Conservation (phyloP, 2,113 vertebrate species). For the Clarias magur region DNA sequence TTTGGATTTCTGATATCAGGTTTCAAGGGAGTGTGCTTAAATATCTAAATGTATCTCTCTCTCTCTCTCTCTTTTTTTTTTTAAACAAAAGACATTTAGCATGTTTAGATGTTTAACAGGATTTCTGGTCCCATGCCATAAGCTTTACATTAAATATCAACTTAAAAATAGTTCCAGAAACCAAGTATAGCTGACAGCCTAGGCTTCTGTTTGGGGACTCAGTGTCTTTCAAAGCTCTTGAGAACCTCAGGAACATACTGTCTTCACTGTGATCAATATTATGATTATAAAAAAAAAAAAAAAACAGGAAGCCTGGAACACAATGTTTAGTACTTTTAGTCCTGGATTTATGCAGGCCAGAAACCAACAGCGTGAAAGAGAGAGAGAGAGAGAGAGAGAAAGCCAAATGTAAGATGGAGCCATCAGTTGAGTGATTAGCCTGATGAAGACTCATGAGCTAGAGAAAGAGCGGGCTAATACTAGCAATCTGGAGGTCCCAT, state of each 20-base stretch:
- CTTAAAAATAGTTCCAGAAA: conserved; percentile 32
- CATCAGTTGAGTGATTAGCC: conserved; percentile 71
- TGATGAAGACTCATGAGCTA: conserved; percentile 74
- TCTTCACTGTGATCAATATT: background rate
- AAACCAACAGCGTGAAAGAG: background rate
- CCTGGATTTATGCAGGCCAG: background rate
- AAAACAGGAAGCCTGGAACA: background rate
- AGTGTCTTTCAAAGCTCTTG: conserved; percentile 8
- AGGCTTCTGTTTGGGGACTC: conserved; percentile 38
- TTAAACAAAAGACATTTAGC: background rate
- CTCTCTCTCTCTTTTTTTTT: too few species aligned
- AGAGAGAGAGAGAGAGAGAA: background rate
- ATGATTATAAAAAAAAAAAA: background rate
- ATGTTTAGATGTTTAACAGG: background rate
- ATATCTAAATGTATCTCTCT: too few species aligned
- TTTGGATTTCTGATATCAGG: background rate
- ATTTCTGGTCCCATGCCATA: background rate
- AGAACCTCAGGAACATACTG: conserved; percentile 23
- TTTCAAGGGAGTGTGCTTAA: background rate
- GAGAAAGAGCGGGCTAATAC: conserved; percentile 72
- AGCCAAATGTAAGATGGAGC: conserved; percentile 36
- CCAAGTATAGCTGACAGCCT: conserved; percentile 35
- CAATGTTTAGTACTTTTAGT: background rate
- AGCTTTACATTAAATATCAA: conserved; percentile 2
- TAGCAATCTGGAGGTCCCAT: conserved; percentile 74